Percentiles rank a stretch among this genome's conserved stretches.
Evolutionary conservation across 2,113 vertebrate species (phyloP).

Genomic region (Ondatra zibethicus): DNA sequence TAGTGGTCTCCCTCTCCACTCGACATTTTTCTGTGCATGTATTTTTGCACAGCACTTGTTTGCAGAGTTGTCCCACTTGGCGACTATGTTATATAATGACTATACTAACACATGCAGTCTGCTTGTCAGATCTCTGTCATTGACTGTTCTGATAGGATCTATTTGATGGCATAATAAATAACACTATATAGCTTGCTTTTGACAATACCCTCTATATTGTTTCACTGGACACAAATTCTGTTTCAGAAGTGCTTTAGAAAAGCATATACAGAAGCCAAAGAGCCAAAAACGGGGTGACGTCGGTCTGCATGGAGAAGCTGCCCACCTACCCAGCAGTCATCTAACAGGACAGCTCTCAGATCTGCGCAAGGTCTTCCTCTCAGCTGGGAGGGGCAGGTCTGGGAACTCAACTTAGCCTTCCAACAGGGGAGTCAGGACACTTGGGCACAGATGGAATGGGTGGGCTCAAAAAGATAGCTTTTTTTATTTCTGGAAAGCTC

Average conservation of each 20-base stretch:
- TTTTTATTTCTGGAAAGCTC: slow-evolving; percentile 3
- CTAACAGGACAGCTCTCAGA: background rate
- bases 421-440: background rate
- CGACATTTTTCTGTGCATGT: background rate
- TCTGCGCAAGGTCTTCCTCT: background rate
- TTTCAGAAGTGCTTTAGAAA: slow-evolving; percentile 62
- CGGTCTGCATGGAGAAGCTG: background rate
- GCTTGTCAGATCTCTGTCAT: slow-evolving; percentile 6
- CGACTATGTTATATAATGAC: background rate
- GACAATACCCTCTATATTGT: slow-evolving; percentile 49
- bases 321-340: background rate
- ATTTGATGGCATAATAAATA: slow-evolving; percentile 53
- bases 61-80: slow-evolving; percentile 19
- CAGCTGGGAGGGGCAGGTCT: background rate
- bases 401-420: background rate
- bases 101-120: slow-evolving; percentile 28
- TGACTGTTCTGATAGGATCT: slow-evolving; percentile 35
- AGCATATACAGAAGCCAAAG: slow-evolving; percentile 36
- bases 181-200: slow-evolving; percentile 37
- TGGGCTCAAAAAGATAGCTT: background rate
- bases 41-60: slow-evolving; percentile 19
- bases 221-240: slow-evolving; percentile 42
- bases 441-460: background rate
- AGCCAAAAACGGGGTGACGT: slow-evolving; percentile 3
- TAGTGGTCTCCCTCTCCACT: slow-evolving; percentile 16